A percentile compares a stretch with the other conserved stretches of the same genome.
These are phyloP conservation scores for Microcebus ravelobensis DNA, from an alignment of 2,113 vertebrate genomes.

Conservation along the genomic window DNA sequence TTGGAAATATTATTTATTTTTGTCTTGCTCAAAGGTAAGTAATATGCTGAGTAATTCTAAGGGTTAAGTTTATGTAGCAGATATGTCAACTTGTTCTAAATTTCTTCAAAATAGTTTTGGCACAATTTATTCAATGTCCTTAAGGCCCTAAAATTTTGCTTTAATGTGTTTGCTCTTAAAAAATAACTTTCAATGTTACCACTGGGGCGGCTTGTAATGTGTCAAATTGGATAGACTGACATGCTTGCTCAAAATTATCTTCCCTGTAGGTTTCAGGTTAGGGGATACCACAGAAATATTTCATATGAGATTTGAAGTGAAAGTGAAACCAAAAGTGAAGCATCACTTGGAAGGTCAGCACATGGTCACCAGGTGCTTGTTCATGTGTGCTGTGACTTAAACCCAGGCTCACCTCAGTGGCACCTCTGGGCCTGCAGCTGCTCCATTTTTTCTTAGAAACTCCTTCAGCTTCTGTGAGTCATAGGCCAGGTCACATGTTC, in stretches of 20 bases:
- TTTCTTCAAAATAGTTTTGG: background rate
- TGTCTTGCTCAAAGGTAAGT: background rate
- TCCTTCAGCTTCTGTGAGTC: background rate
- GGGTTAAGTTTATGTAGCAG: background rate
- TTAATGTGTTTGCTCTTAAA: background rate
- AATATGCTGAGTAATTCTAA: background rate
- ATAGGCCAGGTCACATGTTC: background rate
- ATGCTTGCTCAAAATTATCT: background rate
- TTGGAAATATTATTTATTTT: background rate
- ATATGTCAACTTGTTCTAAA: background rate
- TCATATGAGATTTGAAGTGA: background rate
- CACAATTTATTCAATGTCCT: background rate
- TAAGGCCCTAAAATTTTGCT: background rate
- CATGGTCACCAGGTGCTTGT: background rate
- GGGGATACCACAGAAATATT: background rate
- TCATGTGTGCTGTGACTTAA: background rate
- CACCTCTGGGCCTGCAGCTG: background rate
- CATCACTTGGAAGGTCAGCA: background rate
- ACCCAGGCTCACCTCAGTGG: background rate
- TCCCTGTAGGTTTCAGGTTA: background rate
- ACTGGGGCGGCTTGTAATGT: background rate
- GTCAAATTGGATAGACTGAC: background rate
- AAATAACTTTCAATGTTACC: background rate
- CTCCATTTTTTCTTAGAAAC: background rate
- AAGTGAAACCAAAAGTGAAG: background rate